Evolutionary conservation across 2,888 invertebrate species (phyloP).

Genomic region (Drosophila borborema): DNA sequence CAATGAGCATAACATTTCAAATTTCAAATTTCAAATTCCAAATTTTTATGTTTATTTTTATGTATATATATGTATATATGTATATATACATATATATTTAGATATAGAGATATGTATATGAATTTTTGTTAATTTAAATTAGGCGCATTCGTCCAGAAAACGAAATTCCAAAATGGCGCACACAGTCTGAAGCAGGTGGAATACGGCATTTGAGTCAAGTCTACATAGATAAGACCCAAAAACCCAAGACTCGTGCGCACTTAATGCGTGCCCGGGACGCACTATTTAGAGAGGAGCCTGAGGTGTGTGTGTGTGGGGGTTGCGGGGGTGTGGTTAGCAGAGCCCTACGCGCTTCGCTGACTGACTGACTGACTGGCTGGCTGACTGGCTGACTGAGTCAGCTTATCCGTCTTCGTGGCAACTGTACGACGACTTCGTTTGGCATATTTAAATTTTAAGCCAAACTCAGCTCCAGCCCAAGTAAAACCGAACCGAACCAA

Average conservation of each 20-base stretch:
- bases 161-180: slow-evolving; percentile 75
- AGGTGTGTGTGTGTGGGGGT: neutral
- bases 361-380: slow-evolving; percentile 53
- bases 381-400: slow-evolving; percentile 39
- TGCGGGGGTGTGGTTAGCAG: neutral
- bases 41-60: slow-evolving; percentile 47
- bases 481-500: slow-evolving; percentile 15
- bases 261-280: slow-evolving; percentile 45
- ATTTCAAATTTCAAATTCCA: slow-evolving; percentile 58
- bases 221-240: slow-evolving; percentile 54
- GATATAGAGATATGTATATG: slow-evolving; percentile 14
- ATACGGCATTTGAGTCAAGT: slow-evolving; percentile 51
- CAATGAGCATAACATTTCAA: slow-evolving; percentile 76
- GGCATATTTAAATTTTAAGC: slow-evolving; percentile 58
- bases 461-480: slow-evolving; percentile 33
- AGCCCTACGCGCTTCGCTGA: slow-evolving; percentile 59
- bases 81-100: slow-evolving; percentile 3
- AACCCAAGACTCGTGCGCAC: slow-evolving; percentile 53
- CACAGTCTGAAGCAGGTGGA: slow-evolving; percentile 64
- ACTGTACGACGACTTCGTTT: slow-evolving; percentile 56
- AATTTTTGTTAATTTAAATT: slow-evolving; percentile 75
- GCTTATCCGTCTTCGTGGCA: slow-evolving; percentile 61
- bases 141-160: slow-evolving; percentile 78
- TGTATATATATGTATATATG: slow-evolving; percentile 37
- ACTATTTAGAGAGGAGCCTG: neutral